Percentiles rank a stretch among this genome's conserved stretches.
Evolutionary conservation across 2,797 vertebrate genomes (phyloP).

Genomic region (Crax fasciolata): DNA sequence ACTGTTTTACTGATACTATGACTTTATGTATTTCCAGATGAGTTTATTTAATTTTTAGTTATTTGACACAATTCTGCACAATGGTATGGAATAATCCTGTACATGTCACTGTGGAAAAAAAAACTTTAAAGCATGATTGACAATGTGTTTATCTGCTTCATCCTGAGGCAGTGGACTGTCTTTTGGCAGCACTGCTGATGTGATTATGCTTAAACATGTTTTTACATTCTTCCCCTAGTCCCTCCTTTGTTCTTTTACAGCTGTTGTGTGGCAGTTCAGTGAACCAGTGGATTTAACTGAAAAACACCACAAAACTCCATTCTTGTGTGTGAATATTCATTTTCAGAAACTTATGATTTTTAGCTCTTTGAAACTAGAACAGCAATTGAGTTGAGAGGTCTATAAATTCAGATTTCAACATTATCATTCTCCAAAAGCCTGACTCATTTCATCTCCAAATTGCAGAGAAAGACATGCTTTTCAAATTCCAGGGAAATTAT

Average conservation of each 20-base stretch:
- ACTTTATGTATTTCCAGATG: not conserved
- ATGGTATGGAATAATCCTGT: not conserved
- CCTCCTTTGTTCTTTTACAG: not conserved
- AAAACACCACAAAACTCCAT: not conserved
- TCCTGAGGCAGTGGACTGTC: not conserved
- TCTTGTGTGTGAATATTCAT: not conserved
- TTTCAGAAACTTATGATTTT: not conserved
- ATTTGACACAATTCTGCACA: not conserved
- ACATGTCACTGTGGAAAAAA: not conserved
- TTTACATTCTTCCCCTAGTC: not conserved
- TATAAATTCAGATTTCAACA: not conserved
- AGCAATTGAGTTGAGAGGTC: not conserved
- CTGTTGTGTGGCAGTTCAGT: not conserved
- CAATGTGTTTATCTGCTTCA: not conserved
- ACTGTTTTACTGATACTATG: not conserved
- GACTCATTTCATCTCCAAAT: not conserved
- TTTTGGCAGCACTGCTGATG: not conserved
- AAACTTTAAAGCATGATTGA: not conserved
- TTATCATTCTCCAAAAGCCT: not conserved
- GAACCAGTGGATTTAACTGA: not conserved
- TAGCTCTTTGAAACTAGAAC: not conserved
- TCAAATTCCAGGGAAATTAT: not conserved
- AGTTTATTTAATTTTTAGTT: not conserved
- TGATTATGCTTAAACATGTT: not conserved
- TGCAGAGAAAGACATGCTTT: not conserved